Conservation (phyloP, 2,888 invertebrate species). For the Exocentrus adspersus region DNA sequence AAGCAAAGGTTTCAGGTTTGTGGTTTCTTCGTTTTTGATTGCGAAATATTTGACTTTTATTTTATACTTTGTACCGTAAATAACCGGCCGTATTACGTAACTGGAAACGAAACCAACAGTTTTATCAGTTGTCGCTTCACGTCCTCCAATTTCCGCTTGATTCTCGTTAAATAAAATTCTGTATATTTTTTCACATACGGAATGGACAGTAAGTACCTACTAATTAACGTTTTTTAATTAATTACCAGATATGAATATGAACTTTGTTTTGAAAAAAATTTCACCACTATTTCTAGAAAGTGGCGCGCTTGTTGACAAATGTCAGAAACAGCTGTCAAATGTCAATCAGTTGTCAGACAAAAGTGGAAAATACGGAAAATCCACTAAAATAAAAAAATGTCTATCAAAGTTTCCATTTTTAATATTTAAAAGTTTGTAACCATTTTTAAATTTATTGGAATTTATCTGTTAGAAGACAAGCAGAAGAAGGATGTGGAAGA, state of each 20-base stretch:
- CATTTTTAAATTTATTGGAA: slow-evolving; percentile 3
- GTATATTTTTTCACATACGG: neutral
- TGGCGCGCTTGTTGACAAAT: neutral
- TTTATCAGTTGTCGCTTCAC: neutral
- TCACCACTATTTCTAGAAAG: slow-evolving; percentile 36
- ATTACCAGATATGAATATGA: slow-evolving; percentile 36
- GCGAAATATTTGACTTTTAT: too few species aligned
- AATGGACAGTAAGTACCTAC: neutral
- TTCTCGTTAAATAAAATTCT: neutral
- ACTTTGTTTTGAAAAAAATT: slow-evolving; percentile 39
- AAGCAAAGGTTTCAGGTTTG: slow-evolving; percentile 42
- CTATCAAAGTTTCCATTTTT: neutral
- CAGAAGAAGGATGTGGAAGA: slow-evolving; percentile 57
- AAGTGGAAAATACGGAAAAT: too few species aligned
- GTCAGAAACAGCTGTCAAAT: neutral
- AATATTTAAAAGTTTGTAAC: neutral
- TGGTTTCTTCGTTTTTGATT: slow-evolving; percentile 10
- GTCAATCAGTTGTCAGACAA: too few species aligned
- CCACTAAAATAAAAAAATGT: too few species aligned
- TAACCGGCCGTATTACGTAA: slow-evolving; percentile 36
- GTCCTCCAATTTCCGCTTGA: neutral
- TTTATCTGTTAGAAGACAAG: slow-evolving; percentile 46
- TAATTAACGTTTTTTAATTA: too few species aligned
- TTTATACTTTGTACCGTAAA: slow-evolving; percentile 1
- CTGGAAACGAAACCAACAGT: slow-evolving; percentile 28